These are phyloP conservation scores for Drosophila conformis DNA, from an alignment of 2,888 invertebrate genomes.

Conservation along the genomic window DNA sequence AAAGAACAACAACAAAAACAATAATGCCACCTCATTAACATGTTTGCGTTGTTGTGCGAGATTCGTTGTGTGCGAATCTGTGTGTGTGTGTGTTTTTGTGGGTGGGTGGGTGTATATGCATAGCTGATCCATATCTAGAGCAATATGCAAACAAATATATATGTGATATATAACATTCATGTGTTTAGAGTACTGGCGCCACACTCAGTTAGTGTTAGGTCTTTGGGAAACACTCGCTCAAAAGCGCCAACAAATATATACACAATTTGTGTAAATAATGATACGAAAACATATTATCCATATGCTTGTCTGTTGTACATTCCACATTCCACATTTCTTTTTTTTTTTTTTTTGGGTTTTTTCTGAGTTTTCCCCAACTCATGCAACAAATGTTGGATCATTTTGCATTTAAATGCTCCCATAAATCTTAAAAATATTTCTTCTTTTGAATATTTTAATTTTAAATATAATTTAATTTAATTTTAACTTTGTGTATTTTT, in stretches of 20 bases:
- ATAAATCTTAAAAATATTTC: too few relatives aligned
- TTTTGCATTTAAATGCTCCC: too few relatives aligned
- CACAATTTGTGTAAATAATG: conserved; percentile 8
- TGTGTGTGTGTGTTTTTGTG: conserved; percentile 22
- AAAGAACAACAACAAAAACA: conserved; percentile 11
- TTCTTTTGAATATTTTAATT: background rate
- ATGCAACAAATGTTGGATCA: too few relatives aligned
- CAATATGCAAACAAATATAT: background rate
- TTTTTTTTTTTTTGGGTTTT: too few relatives aligned
- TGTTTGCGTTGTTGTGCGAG: conserved; percentile 60
- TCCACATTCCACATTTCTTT: background rate
- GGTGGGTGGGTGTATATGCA: conserved; percentile 20
- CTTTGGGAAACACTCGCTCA: background rate
- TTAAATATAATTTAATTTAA: background rate
- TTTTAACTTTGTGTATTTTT: too few relatives aligned
- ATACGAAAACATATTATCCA: background rate
- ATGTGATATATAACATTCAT: background rate
- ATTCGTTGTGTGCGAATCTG: conserved; percentile 15
- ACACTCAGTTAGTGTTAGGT: conserved; percentile 5
- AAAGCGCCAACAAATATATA: conserved; percentile 5
- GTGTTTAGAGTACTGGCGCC: conserved; percentile 28
- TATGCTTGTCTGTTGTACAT: background rate
- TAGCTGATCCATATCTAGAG: conserved; percentile 8
- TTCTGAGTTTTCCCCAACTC: too few relatives aligned
- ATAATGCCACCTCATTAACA: conserved; percentile 53